Conservation (phyloP, 2,888 invertebrate genomes). For the Xestia ashworthii region DNA sequence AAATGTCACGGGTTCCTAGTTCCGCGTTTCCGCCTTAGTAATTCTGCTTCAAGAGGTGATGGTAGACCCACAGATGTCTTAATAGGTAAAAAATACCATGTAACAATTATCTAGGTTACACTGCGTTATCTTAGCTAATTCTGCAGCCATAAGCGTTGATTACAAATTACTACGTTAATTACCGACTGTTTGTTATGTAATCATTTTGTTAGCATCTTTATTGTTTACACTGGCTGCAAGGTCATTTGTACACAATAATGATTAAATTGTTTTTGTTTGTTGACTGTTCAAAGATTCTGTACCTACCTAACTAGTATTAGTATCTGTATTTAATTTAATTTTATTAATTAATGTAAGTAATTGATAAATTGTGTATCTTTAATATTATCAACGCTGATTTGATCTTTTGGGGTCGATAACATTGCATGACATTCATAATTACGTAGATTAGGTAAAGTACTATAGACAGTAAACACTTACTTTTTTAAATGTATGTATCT, state of each 20-base stretch:
- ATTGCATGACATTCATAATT: not conserved
- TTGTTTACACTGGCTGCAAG: slow-evolving; percentile 53
- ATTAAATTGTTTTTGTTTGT: slow-evolving; percentile 45
- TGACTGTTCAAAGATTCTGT: slow-evolving; percentile 6
- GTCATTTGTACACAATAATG: slow-evolving; percentile 25
- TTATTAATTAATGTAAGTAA: not conserved
- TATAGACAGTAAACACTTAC: not conserved
- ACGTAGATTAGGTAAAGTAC: not conserved
- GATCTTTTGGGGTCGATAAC: slow-evolving; percentile 12
- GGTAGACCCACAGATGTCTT: slow-evolving; percentile 29
- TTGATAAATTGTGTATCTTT: slow-evolving; percentile 18
- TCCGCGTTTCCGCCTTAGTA: not conserved
- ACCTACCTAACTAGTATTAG: not conserved
- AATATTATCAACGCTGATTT: not conserved
- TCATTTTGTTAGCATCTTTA: slow-evolving; percentile 34
- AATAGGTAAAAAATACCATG: slow-evolving; percentile 40
- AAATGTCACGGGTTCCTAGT: too few relatives aligned
- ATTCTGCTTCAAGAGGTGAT: not conserved
- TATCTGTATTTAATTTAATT: slow-evolving; percentile 17
- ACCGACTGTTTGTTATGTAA: slow-evolving; percentile 50
- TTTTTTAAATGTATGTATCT: not conserved
- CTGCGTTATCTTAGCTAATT: slow-evolving; percentile 56
- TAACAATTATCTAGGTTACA: slow-evolving; percentile 60
- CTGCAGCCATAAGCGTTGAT: slow-evolving; percentile 41
- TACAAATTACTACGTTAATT: slow-evolving; percentile 53